Percentiles rank a stretch among this genome's conserved stretches.
Conservation (phyloP, 2,113 vertebrate genomes). For the Solea solea region DNA sequence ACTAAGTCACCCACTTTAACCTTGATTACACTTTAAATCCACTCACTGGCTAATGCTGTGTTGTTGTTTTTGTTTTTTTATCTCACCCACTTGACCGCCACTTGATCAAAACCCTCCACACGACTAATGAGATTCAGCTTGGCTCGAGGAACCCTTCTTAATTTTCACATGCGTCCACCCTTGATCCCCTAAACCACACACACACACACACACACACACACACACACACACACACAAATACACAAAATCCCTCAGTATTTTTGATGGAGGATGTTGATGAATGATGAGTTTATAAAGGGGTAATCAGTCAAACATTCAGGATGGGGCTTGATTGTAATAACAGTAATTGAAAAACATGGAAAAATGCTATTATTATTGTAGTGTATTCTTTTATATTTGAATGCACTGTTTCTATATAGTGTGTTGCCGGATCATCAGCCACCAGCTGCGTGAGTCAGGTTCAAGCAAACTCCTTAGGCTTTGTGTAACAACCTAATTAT, state of each 20-base stretch:
- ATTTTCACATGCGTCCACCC: conserved; percentile 27
- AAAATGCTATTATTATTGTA: too few relatives aligned
- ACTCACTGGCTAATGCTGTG: neutral
- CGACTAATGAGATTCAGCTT: conserved; percentile 26
- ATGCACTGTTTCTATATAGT: neutral
- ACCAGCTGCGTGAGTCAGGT: neutral
- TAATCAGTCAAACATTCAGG: conserved; percentile 11
- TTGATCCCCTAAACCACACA: neutral
- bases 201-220: neutral
- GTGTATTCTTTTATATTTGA: neutral
- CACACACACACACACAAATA: neutral
- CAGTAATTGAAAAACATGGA: neutral
- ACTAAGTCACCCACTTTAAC: too few relatives aligned
- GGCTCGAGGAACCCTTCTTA: conserved; percentile 21
- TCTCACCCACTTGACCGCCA: neutral
- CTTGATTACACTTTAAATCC: too few relatives aligned
- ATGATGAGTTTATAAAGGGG: neutral
- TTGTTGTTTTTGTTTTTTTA: neutral
- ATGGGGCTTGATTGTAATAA: conserved; percentile 30
- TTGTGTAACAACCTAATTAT: neutral
- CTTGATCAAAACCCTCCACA: conserved; percentile 23
- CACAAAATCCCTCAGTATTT: neutral
- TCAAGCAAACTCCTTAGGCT: neutral
- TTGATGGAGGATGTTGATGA: neutral
- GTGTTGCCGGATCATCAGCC: neutral